A percentile compares a stretch with the other conserved stretches of the same genome.
Conservation (phyloP, 2,888 invertebrate species). For the Dasysyrphus albostriatus region DNA sequence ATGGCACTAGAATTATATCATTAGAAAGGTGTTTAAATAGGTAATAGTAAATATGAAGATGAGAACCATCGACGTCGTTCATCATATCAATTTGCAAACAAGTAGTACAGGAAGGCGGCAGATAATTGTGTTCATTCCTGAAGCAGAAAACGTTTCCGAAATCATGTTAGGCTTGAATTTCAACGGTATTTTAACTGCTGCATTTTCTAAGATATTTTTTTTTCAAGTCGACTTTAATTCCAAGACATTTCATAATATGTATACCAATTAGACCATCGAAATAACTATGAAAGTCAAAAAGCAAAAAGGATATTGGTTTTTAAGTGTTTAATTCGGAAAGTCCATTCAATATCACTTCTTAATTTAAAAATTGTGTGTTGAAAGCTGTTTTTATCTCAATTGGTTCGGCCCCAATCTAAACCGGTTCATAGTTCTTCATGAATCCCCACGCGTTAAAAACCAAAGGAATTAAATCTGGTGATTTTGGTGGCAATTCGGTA, state of each 20-base stretch:
- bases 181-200: constrained; percentile 32
- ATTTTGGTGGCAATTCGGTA: too few relatives aligned
- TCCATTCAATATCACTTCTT: constrained; percentile 36
- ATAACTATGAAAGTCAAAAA: constrained; percentile 41
- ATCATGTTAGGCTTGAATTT: constrained; percentile 46
- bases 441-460: too few relatives aligned
- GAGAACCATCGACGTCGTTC: too few relatives aligned
- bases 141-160: constrained; percentile 44
- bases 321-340: constrained; percentile 43
- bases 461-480: too few relatives aligned
- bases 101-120: constrained; percentile 54
- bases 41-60: too few relatives aligned
- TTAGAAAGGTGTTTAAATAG: too few relatives aligned
- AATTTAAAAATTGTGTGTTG: constrained; percentile 13
- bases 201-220: constrained; percentile 20
- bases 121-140: constrained; percentile 48
- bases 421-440: too few relatives aligned
- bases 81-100: too few relatives aligned
- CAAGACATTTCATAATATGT: constrained; percentile 1
- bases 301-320: constrained; percentile 39
- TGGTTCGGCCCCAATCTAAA: too few relatives aligned
- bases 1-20: too few relatives aligned
- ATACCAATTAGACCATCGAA: constrained; percentile 17
- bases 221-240: constrained; percentile 6
- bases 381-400: constrained; percentile 45